A percentile compares a stretch with the other conserved stretches of the same genome.
Evolutionary conservation across 2,888 invertebrate species (phyloP).

Genomic region (Nematopogon swammerdamellus): DNA sequence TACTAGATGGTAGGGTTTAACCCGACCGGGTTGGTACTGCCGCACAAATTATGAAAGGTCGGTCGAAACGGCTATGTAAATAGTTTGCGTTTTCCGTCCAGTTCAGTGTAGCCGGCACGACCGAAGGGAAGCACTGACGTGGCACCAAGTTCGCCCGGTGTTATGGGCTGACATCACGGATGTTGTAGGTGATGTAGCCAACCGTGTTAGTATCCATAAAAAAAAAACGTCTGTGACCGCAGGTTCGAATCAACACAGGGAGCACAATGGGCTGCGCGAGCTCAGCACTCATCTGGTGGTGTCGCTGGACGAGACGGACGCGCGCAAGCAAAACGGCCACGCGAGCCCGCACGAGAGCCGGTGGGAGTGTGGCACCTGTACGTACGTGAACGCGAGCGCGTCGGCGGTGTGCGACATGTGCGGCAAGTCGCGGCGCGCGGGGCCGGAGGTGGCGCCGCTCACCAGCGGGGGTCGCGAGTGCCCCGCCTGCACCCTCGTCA

Average conservation of each 20-base stretch:
- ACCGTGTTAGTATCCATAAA: too few species aligned
- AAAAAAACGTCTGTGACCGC: too few species aligned
- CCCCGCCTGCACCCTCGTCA: constrained; percentile 72
- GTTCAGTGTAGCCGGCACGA: too few species aligned
- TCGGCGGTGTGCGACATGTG: constrained; percentile 72
- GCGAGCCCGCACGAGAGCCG: constrained; percentile 18
- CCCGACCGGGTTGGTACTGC: too few species aligned
- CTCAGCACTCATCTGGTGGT: constrained; percentile 42
- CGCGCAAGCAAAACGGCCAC: background rate
- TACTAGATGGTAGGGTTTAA: too few species aligned
- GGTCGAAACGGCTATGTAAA: too few species aligned
- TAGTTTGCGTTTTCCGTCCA: too few species aligned
- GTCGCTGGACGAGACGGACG: constrained; percentile 38
- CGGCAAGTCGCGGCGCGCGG: constrained; percentile 58
- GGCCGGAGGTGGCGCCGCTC: constrained; percentile 61
- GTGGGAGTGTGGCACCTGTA: constrained; percentile 73
- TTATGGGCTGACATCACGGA: too few species aligned
- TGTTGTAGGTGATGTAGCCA: too few species aligned
- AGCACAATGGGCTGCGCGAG: constrained; percentile 22
- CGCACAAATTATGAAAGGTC: too few species aligned
- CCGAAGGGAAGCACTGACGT: too few species aligned
- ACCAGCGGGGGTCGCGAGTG: constrained; percentile 74
- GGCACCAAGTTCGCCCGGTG: too few species aligned
- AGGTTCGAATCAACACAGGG: constrained; percentile 11
- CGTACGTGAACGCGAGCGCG: constrained; percentile 58